Conservation (phyloP, 1,140 invertebrate genomes). For the Pollicipes pollicipes region DNA sequence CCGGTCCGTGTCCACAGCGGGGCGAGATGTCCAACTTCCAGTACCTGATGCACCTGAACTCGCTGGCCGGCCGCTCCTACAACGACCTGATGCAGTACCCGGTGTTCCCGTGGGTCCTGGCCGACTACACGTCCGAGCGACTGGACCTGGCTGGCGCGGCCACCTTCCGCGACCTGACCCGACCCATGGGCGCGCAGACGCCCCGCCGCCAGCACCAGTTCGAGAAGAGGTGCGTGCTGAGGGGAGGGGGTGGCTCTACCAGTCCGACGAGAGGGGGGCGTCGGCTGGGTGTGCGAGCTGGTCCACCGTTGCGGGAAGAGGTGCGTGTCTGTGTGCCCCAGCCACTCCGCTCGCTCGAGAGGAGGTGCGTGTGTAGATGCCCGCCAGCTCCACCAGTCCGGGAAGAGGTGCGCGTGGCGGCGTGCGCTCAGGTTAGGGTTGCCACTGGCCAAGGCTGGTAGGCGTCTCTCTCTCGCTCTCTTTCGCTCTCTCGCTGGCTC, state of each 20-base stretch:
- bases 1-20: conserved; percentile 38
- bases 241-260: not conserved
- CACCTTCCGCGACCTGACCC: conserved; percentile 90
- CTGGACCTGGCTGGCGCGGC: conserved; percentile 67
- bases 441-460: too few species aligned
- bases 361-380: too few species aligned
- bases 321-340: too few species aligned
- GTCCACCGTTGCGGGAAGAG: too few species aligned
- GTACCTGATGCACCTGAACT: conserved; percentile 98
- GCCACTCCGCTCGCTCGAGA: too few species aligned
- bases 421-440: too few species aligned
- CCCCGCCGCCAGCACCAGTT: conserved; percentile 84
- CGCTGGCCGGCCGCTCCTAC: conserved; percentile 81
- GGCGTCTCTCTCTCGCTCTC: too few species aligned
- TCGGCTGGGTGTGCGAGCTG: too few species aligned
- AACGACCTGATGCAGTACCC: conserved; percentile 98
- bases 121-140: conserved; percentile 84
- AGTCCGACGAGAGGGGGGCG: not conserved
- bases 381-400: not conserved
- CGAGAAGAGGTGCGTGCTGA: conserved; percentile 49
- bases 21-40: conserved; percentile 99
- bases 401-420: not conserved
- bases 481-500: too few species aligned
- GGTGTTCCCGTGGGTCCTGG: conserved; percentile 93
- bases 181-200: conserved; percentile 97